phyloP scores from a whole-genome alignment of 2,888 invertebrate species.

The Lamellibrachia columna region DNA sequence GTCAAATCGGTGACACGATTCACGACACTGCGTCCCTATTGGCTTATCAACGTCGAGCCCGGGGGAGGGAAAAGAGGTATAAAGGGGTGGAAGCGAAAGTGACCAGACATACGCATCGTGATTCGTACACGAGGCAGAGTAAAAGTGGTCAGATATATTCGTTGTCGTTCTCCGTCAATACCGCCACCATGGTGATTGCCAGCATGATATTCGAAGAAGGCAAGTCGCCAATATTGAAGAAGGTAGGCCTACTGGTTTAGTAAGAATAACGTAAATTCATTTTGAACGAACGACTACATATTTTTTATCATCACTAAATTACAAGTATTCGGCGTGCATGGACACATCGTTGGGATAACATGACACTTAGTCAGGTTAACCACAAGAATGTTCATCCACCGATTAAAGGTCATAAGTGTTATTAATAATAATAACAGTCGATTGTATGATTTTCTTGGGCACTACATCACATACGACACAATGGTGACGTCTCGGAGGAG shows the following conservation, averaged over 20 bases:
- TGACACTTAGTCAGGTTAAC: neutral
- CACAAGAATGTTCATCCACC: neutral
- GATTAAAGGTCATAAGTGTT: neutral
- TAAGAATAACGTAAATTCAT: neutral
- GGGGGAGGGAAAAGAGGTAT: neutral
- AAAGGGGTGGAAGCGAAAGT: neutral
- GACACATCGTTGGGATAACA: neutral
- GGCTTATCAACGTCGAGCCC: neutral
- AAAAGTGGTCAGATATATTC: neutral
- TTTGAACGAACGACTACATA: neutral
- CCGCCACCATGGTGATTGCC: neutral
- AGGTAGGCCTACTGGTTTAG: neutral
- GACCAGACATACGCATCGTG: neutral
- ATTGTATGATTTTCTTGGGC: neutral
- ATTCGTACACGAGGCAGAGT: neutral
- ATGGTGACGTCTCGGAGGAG: neutral
- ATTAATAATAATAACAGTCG: neutral
- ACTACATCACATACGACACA: neutral
- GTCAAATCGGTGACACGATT: neutral
- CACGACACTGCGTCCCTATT: neutral
- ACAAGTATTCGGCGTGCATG: neutral
- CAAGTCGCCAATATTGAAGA: neutral
- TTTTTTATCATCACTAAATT: neutral
- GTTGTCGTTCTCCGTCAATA: neutral
- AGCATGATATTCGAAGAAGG: neutral